Evolutionary conservation across 2,113 vertebrate genomes (phyloP).

Genomic region (Apus apus): DNA sequence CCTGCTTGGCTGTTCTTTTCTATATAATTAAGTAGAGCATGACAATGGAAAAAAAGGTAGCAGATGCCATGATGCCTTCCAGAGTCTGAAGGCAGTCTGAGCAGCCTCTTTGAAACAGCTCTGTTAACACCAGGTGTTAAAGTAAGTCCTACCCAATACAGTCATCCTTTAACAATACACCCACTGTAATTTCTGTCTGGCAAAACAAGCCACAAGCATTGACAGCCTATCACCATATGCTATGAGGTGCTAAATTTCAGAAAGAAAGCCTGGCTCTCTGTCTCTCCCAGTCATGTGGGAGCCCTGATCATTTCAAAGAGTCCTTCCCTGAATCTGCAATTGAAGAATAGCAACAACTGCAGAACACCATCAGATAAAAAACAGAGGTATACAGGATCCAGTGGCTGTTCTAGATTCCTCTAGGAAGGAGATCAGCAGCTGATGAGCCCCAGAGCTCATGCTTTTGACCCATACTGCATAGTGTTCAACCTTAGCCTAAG

Average conservation of each 20-base stretch:
- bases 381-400: neutral
- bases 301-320: neutral
- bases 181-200: neutral
- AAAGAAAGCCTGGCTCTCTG: neutral
- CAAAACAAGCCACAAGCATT: neutral
- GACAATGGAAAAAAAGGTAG: neutral
- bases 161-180: neutral
- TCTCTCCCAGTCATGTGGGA: neutral
- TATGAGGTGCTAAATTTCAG: neutral
- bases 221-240: neutral
- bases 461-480: neutral
- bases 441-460: neutral
- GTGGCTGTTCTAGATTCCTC: neutral
- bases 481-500: neutral
- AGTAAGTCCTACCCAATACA: neutral
- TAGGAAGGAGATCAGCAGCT: neutral
- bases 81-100: neutral
- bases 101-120: neutral
- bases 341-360: neutral
- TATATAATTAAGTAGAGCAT: neutral
- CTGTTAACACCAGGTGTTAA: neutral
- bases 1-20: neutral
- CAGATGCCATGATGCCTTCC: neutral
- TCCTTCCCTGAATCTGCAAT: neutral
- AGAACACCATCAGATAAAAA: neutral